Evolutionary conservation across 2,113 vertebrate genomes (phyloP), one percentile per base, ranked within the genome.

Genomic region (Megaceryle torquata): DNA sequence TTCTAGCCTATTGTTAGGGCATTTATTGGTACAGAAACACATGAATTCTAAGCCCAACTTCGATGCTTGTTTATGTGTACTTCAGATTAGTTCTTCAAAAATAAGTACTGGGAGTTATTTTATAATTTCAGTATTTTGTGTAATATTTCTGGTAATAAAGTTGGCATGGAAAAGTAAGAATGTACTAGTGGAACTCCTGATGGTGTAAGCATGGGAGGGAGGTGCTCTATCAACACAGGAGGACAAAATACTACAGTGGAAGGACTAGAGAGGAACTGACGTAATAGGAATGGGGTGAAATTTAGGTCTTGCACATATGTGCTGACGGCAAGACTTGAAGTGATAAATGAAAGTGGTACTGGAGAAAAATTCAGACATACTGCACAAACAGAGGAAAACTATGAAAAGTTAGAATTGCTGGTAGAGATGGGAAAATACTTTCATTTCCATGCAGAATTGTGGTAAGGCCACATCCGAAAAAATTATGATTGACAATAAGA

Each of bases 101-200:
- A 72, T 56, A 43, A 61, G 33, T 71, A 64, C 11, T 8, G 10
- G 69, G 53, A 95, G 21, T 53, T 81, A 68, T 39, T 70, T 82
- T 91, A 41, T 61, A 24, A n/a, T 77, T 83, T 11, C 67, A 80
- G 44, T 57, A 61, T 76, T 84, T 89, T 94, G 68, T 75, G 56
- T 85, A 96, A 93, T 65, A 35, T 19, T 94, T 86, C 67, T 43
- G 87, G 92, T 64, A 84, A 89, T 82, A 80, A 89, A 84, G 57
- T 84, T 96, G 94, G 89, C 89, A 48, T 53, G 22, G 48, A 84
- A 82, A 88, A 92, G 60, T 91, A 54, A 71, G 65, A 86, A 87
- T 68, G 91, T 87, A 71, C 53, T 59, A 64, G 28, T 48, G 65
- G 57, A 93, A 64, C 39, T 64, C 33, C n/a, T 67, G 72, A 70